A percentile compares a stretch with the other conserved stretches of the same genome.
These are phyloP conservation scores for Peucedramus taeniatus DNA, from an alignment of 2,113 vertebrate species.

Conservation along the genomic window DNA sequence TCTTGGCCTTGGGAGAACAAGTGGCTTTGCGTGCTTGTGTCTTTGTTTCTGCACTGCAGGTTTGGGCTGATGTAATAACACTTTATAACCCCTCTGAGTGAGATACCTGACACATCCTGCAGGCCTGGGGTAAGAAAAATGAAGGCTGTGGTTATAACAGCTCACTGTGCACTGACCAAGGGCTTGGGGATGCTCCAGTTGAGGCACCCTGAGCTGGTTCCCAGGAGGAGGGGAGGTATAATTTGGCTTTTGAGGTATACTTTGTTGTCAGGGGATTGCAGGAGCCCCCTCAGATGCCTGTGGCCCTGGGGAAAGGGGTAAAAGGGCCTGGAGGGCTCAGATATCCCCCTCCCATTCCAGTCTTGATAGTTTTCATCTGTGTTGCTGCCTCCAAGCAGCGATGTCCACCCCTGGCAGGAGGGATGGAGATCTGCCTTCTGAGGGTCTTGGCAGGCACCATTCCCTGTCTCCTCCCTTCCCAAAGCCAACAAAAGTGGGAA, in stretches of 20 bases:
- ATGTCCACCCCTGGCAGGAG: not conserved
- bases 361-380: not conserved
- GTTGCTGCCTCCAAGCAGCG: not conserved
- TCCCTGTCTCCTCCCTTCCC: not conserved
- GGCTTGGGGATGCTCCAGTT: not conserved
- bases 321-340: not conserved
- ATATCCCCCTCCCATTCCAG: not conserved
- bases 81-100: not conserved
- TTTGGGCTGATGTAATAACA: not conserved
- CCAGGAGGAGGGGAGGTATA: not conserved
- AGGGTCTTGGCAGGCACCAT: not conserved
- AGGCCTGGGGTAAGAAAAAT: not conserved
- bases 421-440: not conserved
- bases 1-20: not conserved
- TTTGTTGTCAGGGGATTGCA: not conserved
- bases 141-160: not conserved
- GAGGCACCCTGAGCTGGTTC: not conserved
- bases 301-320: not conserved
- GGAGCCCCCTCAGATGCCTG: not conserved
- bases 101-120: not conserved
- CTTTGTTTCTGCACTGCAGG: not conserved
- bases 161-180: not conserved
- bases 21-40: accelerated
- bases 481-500: not conserved
- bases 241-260: not conserved